phyloP scores from a whole-genome alignment of 2,888 invertebrate species.

The Ormyrus rosae region DNA sequence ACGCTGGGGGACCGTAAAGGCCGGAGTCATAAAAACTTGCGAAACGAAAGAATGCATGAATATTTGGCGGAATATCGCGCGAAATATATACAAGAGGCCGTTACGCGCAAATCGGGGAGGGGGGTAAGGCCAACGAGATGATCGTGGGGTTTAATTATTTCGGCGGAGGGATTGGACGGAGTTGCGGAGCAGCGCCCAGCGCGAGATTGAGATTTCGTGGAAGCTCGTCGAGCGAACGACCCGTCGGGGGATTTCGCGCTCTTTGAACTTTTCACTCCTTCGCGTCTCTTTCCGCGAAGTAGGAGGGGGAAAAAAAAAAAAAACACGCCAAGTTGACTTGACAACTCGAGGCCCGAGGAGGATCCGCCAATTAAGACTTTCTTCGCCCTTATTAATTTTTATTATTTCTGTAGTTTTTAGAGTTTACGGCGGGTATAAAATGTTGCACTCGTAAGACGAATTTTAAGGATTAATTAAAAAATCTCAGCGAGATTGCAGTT shows the following conservation, averaged over 20 bases:
- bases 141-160: slow-evolving; percentile 36
- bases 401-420: not conserved
- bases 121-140: not conserved
- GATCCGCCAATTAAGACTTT: slow-evolving; percentile 31
- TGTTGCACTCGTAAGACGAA: too few relatives aligned
- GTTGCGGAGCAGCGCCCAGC: not conserved
- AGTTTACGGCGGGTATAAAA: not conserved
- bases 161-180: not conserved
- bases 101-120: not conserved
- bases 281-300: slow-evolving; percentile 1
- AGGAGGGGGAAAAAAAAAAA: not conserved
- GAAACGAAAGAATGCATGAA: slow-evolving; percentile 12
- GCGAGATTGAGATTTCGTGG: slow-evolving; percentile 47
- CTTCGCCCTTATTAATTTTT: slow-evolving; percentile 35
- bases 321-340: too few relatives aligned
- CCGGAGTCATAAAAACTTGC: not conserved
- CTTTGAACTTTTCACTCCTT: slow-evolving; percentile 40
- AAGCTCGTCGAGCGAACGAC: slow-evolving; percentile 20
- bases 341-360: not conserved
- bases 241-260: slow-evolving; percentile 27
- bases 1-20: not conserved
- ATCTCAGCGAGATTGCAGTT: too few relatives aligned
- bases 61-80: not conserved
- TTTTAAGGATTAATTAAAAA: too few relatives aligned
- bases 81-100: not conserved